Percentiles rank a stretch among this genome's conserved stretches.
Conservation (phyloP, 2,113 vertebrate genomes). For the Hippocampus abdominalis region DNA sequence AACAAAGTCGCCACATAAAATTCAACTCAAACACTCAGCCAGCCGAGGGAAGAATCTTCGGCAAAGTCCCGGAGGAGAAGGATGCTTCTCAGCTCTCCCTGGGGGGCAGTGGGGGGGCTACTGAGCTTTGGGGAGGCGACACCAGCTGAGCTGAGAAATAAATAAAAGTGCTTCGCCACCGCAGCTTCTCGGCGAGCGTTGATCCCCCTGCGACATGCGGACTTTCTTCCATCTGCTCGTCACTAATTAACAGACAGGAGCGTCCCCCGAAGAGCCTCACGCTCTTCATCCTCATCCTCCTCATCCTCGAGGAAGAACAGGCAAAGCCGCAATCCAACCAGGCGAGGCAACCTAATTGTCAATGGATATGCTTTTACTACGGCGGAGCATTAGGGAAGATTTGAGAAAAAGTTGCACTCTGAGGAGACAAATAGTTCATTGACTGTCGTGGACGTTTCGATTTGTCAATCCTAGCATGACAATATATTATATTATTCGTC, state of each 20-base stretch:
- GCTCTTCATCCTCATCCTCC: slow-evolving; percentile 32
- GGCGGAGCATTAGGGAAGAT: neutral
- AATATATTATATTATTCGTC: no score
- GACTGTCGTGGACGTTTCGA: no score
- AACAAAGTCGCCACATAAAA: slow-evolving; percentile 64
- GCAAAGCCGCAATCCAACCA: slow-evolving; percentile 35
- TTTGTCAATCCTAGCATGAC: no score
- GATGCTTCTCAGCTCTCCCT: slow-evolving; percentile 34
- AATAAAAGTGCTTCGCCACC: slow-evolving; percentile 44
- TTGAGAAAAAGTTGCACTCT: no score
- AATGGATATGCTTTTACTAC: neutral
- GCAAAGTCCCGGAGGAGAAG: slow-evolving; percentile 48
- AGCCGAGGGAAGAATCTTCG: slow-evolving; percentile 36
- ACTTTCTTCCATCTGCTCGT: slow-evolving; percentile 69
- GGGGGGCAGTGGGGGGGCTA: neutral
- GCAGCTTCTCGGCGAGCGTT: slow-evolving; percentile 49
- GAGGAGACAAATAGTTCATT: no score
- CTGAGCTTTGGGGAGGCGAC: slow-evolving; percentile 58
- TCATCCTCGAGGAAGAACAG: slow-evolving; percentile 24
- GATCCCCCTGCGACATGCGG: slow-evolving; percentile 61
- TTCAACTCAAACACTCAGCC: slow-evolving; percentile 51
- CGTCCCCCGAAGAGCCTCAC: slow-evolving; percentile 50
- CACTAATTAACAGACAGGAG: slow-evolving; percentile 72
- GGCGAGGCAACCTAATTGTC: slow-evolving; percentile 51
- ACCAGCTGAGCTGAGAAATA: slow-evolving; percentile 54